A percentile compares a stretch with the other conserved stretches of the same genome.
Conservation (phyloP, 2,797 vertebrate species). For the Pipistrellus pygmaeus region DNA sequence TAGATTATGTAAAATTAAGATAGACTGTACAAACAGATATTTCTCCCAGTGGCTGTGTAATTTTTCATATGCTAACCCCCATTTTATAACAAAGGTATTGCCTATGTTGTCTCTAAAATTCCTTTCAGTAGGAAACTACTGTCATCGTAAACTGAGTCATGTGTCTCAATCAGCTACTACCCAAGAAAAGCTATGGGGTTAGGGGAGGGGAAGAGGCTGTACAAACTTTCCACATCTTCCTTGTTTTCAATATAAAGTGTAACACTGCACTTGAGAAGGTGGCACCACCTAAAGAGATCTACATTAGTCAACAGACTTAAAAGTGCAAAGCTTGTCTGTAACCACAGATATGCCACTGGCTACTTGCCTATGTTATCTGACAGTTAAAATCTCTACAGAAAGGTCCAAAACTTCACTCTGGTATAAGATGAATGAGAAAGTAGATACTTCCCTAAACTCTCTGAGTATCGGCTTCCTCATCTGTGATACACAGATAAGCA, state of each 20-base stretch:
- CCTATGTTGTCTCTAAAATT: too few species aligned
- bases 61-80: conserved; percentile 59
- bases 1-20: conserved; percentile 67
- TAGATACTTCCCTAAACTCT: neutral
- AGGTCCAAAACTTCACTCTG: neutral
- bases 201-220: neutral
- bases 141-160: neutral
- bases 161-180: conserved; percentile 14
- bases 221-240: neutral
- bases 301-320: conserved; percentile 7
- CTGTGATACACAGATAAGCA: neutral
- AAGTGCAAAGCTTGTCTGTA: neutral
- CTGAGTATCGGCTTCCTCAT: neutral
- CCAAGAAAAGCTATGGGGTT: neutral
- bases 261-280: neutral
- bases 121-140: conserved; percentile 49
- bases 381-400: neutral
- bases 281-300: neutral
- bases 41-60: conserved; percentile 32
- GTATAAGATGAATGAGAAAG: neutral
- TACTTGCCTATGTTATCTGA: neutral
- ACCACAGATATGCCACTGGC: neutral
- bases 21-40: conserved; percentile 61
- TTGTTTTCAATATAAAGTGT: neutral
- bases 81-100: conserved; percentile 45